Evolutionary conservation across 2,113 vertebrate genomes (phyloP).

Genomic region (Manacus vitellinus): DNA sequence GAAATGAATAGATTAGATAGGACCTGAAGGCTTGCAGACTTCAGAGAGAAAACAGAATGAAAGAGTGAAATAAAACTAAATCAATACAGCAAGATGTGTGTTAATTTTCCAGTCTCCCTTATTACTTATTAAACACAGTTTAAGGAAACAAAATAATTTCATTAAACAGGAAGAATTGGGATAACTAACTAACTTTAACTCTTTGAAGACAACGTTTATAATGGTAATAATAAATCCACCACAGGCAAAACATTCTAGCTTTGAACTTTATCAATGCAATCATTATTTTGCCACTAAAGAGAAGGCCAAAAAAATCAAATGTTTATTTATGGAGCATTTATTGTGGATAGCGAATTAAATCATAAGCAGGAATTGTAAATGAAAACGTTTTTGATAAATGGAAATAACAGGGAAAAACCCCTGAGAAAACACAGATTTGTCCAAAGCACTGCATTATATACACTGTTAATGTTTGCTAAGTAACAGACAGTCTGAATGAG

Average conservation of each 20-base stretch:
- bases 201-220: constrained; percentile 16
- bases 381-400: not conserved
- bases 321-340: constrained; percentile 23
- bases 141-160: constrained; percentile 48
- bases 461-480: not conserved
- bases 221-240: constrained; percentile 14
- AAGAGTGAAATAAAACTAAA: constrained; percentile 27
- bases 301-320: not conserved
- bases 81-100: not conserved
- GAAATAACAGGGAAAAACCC: not conserved
- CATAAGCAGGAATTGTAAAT: not conserved
- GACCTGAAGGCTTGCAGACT: constrained; percentile 16
- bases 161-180: not conserved
- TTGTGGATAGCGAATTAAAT: not conserved
- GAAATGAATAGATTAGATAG: constrained; percentile 7
- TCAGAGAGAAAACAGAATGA: constrained; percentile 39
- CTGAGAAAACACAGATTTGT: not conserved
- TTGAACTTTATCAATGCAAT: constrained; percentile 38
- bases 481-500: not conserved
- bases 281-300: not conserved
- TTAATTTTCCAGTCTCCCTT: constrained; percentile 2
- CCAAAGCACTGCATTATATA: not conserved
- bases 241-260: constrained; percentile 14
- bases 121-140: constrained; percentile 29
- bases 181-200: not conserved